Conservation (phyloP, 2,113 vertebrate genomes). For the Nyctereutes procyonoides region DNA sequence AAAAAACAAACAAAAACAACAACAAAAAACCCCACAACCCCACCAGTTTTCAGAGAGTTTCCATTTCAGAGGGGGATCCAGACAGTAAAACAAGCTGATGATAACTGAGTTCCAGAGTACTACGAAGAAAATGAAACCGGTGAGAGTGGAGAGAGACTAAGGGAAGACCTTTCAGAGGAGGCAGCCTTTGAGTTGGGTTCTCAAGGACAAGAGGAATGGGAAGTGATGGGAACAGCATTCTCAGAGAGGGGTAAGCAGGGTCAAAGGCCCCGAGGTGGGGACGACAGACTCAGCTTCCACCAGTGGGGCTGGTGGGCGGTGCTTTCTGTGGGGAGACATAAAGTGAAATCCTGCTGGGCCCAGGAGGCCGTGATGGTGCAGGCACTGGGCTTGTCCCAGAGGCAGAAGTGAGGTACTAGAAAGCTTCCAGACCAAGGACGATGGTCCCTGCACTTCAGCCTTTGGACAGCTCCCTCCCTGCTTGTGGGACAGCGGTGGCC, state of each 20-base stretch:
- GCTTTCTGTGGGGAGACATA: fast-evolving
- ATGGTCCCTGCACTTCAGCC: slow-evolving; percentile 59
- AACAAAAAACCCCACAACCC: too few relatives aligned
- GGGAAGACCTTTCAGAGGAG: not conserved
- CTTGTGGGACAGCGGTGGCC: fast-evolving
- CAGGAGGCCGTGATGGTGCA: not conserved
- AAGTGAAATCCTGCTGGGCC: not conserved
- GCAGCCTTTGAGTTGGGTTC: not conserved
- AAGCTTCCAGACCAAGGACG: not conserved
- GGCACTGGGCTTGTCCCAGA: not conserved
- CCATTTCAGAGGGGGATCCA: not conserved
- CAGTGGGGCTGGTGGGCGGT: not conserved
- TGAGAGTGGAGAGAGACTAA: not conserved
- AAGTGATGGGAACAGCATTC: not conserved
- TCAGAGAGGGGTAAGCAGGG: not conserved
- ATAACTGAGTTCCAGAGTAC: not conserved
- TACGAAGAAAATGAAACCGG: not conserved
- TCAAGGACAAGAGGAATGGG: not conserved
- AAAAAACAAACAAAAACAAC: not conserved
- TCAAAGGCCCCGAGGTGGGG: not conserved
- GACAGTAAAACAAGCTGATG: not conserved
- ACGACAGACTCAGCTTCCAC: not conserved
- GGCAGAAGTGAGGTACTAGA: not conserved
- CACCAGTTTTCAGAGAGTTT: slow-evolving; percentile 6
- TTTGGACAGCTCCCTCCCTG: slow-evolving; percentile 71